These are phyloP conservation scores for Onychostruthus taczanowskii DNA, from an alignment of 2,113 vertebrate genomes.

Conservation along the genomic window DNA sequence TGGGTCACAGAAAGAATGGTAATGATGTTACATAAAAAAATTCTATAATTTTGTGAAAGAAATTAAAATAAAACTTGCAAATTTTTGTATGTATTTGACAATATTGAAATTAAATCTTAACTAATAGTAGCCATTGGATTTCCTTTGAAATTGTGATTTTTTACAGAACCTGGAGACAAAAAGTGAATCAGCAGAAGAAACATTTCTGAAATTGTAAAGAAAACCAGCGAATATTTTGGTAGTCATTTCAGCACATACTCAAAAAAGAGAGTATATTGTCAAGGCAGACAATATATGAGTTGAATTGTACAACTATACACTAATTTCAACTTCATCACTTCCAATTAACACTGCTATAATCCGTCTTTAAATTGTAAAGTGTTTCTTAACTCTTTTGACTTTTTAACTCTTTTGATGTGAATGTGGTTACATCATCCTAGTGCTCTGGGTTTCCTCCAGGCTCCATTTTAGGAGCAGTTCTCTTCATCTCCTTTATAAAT, in stretches of 20 bases:
- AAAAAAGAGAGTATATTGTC: background rate
- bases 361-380: background rate
- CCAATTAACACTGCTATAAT: background rate
- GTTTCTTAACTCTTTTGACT: background rate
- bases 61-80: background rate
- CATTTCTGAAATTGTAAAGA: background rate
- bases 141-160: background rate
- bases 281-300: background rate
- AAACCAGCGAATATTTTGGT: background rate
- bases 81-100: background rate
- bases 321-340: background rate
- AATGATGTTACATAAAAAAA: background rate
- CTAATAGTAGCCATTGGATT: background rate
- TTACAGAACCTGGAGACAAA: background rate
- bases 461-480: background rate
- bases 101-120: background rate
- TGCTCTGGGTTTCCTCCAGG: background rate
- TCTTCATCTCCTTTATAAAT: background rate
- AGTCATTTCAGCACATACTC: background rate
- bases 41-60: background rate
- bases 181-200: background rate
- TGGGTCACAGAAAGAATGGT: background rate
- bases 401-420: background rate
- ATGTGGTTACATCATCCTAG: background rate
- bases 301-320: background rate